Conservation (phyloP, 2,888 invertebrate genomes). For the Erebia palarica region DNA sequence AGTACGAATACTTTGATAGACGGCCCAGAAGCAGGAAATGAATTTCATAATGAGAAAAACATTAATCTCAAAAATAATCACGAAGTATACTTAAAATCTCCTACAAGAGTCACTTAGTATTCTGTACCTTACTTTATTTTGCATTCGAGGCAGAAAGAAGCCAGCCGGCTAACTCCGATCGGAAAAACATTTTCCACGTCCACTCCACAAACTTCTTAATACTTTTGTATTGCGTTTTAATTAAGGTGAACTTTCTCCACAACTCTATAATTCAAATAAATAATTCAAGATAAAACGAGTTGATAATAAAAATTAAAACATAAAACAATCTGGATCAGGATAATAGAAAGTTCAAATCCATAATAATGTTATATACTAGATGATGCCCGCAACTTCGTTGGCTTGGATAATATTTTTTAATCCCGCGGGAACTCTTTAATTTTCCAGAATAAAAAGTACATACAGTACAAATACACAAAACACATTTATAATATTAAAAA, state of each 20-base stretch:
- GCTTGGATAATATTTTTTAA: too few relatives aligned
- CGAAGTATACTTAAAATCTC: slow-evolving; percentile 39
- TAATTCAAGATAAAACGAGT: slow-evolving; percentile 18
- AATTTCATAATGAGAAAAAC: slow-evolving; percentile 12
- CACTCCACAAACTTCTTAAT: slow-evolving; percentile 53
- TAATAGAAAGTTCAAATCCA: too few relatives aligned
- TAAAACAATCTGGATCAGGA: too few relatives aligned
- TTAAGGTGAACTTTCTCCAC: slow-evolving; percentile 47
- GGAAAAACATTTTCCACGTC: slow-evolving; percentile 63
- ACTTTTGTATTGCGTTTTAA: slow-evolving; percentile 60
- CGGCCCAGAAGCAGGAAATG: neutral
- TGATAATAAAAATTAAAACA: neutral
- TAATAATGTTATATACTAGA: too few relatives aligned
- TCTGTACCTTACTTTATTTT: slow-evolving; percentile 47
- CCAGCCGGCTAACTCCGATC: slow-evolving; percentile 52
- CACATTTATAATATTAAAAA: too few relatives aligned
- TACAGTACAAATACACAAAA: too few relatives aligned
- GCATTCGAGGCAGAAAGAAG: slow-evolving; percentile 63
- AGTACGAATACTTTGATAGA: neutral
- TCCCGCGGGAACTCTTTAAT: too few relatives aligned
- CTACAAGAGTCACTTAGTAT: slow-evolving; percentile 39
- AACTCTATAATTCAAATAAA: slow-evolving; percentile 38
- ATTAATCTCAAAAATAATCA: slow-evolving; percentile 29
- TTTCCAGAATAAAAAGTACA: too few relatives aligned
- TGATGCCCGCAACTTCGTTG: too few relatives aligned